phyloP scores from a whole-genome alignment of 2,888 invertebrate species.

The Spodoptera exigua region DNA sequence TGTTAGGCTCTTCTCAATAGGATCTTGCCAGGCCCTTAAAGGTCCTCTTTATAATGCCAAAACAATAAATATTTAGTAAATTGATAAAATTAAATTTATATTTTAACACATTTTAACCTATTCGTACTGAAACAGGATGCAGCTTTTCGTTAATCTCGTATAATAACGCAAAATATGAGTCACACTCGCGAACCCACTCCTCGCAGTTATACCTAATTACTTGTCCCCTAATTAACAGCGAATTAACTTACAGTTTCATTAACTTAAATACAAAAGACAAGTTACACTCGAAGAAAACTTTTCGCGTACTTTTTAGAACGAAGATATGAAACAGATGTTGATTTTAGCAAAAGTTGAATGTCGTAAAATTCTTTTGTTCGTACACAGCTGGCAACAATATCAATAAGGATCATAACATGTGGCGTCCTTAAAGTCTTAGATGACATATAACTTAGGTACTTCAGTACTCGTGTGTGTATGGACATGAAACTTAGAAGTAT shows the following conservation, averaged over 20 bases:
- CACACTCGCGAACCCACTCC: constrained; percentile 35
- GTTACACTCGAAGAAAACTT: constrained; percentile 26
- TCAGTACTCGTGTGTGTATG: too few species aligned
- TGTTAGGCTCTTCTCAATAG: too few species aligned
- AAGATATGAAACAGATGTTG: constrained; percentile 22
- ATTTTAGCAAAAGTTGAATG: constrained; percentile 10
- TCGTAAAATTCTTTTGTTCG: not conserved
- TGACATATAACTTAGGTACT: too few species aligned
- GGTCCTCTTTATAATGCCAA: too few species aligned
- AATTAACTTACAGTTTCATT: constrained; percentile 42
- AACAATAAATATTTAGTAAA: constrained; percentile 5
- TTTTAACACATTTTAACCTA: constrained; percentile 17
- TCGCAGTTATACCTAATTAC: constrained; percentile 51
- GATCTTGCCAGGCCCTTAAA: too few species aligned
- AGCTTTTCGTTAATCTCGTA: constrained; percentile 51
- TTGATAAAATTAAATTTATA: constrained; percentile 7
- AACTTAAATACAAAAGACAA: constrained; percentile 30
- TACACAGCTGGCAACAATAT: too few species aligned
- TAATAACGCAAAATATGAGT: constrained; percentile 50
- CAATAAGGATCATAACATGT: too few species aligned
- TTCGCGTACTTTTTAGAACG: constrained; percentile 13
- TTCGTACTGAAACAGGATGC: constrained; percentile 26
- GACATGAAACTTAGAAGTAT: too few species aligned
- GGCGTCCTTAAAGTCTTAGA: too few species aligned
- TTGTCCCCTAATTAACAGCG: constrained; percentile 45